Base-by-base conservation (phyloP, 2,888 invertebrate genomes). In the Patella depressa region DNA sequence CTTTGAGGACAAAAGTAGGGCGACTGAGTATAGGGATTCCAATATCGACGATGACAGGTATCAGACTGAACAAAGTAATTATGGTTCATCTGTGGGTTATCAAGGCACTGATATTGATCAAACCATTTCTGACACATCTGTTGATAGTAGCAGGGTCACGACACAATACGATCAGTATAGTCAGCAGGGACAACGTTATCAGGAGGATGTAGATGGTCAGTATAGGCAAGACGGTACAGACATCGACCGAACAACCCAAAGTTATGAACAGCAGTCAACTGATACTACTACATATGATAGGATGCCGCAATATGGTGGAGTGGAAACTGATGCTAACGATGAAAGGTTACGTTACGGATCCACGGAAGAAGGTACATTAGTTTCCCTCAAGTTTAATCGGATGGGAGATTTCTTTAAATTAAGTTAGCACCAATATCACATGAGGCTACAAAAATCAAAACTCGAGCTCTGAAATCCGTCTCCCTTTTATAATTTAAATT, bases 261-360 rank as follows among this genome's bases (percentile, higher is more conserved):
- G 24, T 24, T 19, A 19, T 65, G 11, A 19, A 19, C 65, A 65
- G 15, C 65, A 65, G 24, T 11, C 19, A 65, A 24, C 65, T 11
- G 65, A 65, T 65, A 19, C 19, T 24, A 19, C 19, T 14, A 19
- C 24, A 24, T 65, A 65, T 65, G 65, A 65, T 3, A 65, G 65
- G 24, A 65, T 65, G 65, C 65, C 65, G 2, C 65, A 65, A 65
- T 65, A 65, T 65, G 65, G 65, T 65, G 65, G 14, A 65, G 65
- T 65, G 24, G 2, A 11, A 11, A 24, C 65, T 24, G 65, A 65
- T 12, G 24, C 0, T 24, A 24, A 19, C 24, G 65, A 19, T 14
- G 65, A 65, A 59, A 19, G 59, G 17, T 19, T 59, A 17, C 59
- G n/a, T 59, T 59, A 14, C 24, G 65, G 65, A 65, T 65, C 65